These are phyloP conservation scores for Orthonychiurus folsomi DNA, from an alignment of 2,888 invertebrate species.

Conservation along the genomic window DNA sequence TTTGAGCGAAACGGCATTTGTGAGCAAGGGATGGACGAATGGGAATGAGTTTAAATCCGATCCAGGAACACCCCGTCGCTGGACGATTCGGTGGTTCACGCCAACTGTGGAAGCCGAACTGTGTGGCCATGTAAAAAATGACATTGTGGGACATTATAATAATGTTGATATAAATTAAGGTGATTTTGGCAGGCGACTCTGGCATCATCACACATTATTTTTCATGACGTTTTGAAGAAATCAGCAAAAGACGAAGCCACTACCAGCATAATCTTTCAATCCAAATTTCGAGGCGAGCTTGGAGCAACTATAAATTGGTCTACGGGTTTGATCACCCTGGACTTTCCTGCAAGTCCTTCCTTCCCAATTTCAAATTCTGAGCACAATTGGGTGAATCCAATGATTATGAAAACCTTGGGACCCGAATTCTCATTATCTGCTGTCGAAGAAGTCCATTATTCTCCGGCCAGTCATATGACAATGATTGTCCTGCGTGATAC, in stretches of 20 bases:
- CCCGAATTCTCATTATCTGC: neutral
- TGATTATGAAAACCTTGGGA: neutral
- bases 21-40: constrained; percentile 40
- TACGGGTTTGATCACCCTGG: constrained; percentile 6
- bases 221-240: neutral
- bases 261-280: constrained; percentile 2
- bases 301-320: neutral
- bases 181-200: no score
- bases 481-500: neutral
- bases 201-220: constrained; percentile 1
- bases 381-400: neutral
- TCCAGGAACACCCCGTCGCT: neutral
- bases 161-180: no score
- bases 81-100: constrained; percentile 16
- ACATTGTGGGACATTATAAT: no score
- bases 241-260: neutral
- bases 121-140: constrained; percentile 17
- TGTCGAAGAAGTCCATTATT: constrained; percentile 3
- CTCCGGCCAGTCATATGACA: neutral
- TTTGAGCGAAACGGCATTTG: constrained; percentile 51
- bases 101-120: constrained; percentile 11
- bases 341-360: constrained; percentile 9
- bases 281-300: constrained; percentile 8
- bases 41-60: constrained; percentile 12
- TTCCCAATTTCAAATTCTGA: neutral